Percentiles rank a stretch among this genome's conserved stretches.
These are phyloP conservation scores for Glossophaga mutica DNA, from an alignment of 2,797 vertebrate species.

Conservation along the genomic window DNA sequence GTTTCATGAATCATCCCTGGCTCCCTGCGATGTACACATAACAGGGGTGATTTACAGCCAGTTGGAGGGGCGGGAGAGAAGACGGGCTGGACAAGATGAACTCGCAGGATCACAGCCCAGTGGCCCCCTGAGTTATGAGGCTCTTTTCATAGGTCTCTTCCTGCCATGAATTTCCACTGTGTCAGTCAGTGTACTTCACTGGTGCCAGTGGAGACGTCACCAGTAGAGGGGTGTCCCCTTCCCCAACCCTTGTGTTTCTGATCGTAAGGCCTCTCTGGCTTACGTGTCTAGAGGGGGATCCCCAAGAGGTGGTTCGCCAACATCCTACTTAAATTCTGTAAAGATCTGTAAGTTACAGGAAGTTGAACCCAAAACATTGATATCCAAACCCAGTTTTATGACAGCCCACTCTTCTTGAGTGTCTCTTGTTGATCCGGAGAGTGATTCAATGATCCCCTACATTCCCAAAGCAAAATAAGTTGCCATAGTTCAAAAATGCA, in stretches of 20 bases:
- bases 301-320: neutral
- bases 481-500: neutral
- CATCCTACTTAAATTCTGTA: neutral
- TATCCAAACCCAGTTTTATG: neutral
- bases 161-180: constrained; percentile 27
- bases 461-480: neutral
- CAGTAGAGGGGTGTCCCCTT: neutral
- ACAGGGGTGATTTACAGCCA: constrained; percentile 18
- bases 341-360: neutral
- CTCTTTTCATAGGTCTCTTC: constrained; percentile 15
- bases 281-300: neutral
- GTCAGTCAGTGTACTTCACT: neutral
- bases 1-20: constrained; percentile 15
- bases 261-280: neutral
- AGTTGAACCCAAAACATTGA: neutral
- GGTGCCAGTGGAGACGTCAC: neutral
- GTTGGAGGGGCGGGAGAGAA: neutral
- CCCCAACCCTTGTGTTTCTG: neutral
- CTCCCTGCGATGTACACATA: neutral
- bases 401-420: neutral
- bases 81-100: constrained; percentile 39
- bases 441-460: neutral
- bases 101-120: constrained; percentile 39
- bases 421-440: neutral
- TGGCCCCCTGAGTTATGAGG: constrained; percentile 63